Evolutionary conservation across 2,797 vertebrate species (phyloP).

Genomic region (Crocidura indochinensis): DNA sequence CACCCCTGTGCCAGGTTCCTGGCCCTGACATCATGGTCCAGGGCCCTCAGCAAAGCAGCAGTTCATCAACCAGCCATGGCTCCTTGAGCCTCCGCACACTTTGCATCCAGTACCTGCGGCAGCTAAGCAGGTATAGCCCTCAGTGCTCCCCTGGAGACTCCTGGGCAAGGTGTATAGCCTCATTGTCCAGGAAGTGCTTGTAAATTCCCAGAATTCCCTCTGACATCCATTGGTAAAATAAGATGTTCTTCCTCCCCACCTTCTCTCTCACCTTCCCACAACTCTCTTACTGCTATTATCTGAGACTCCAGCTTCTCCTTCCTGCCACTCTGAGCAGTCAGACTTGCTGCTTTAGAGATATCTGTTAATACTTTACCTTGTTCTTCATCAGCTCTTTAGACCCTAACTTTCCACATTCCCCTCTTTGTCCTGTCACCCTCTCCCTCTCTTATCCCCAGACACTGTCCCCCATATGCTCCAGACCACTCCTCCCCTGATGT

Average conservation of each 20-base stretch:
- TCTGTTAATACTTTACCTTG: conserved; percentile 14
- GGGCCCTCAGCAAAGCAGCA: conserved; percentile 68
- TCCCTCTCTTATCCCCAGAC: not conserved
- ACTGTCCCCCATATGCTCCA: not conserved
- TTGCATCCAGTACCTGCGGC: conserved; percentile 42
- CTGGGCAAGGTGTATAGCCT: not conserved
- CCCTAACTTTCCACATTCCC: not conserved
- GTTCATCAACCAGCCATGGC: conserved; percentile 37
- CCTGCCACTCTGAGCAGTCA: not conserved
- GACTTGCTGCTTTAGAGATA: not conserved
- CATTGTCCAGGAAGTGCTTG: not conserved
- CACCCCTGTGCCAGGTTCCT: not conserved
- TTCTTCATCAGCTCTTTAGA: conserved; percentile 29
- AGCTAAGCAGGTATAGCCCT: conserved; percentile 75
- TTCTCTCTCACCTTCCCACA: not conserved
- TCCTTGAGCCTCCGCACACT: conserved; percentile 77
- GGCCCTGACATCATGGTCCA: conserved; percentile 38
- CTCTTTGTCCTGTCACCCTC: not conserved
- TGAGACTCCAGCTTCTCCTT: not conserved
- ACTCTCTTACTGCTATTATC: not conserved
- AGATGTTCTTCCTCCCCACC: not conserved
- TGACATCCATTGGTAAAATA: not conserved
- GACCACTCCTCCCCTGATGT: not conserved
- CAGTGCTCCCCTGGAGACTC: not conserved
- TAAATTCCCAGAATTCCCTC: not conserved